Base-by-base conservation (phyloP, 2,888 invertebrate genomes). In the Morpho achilles region DNA sequence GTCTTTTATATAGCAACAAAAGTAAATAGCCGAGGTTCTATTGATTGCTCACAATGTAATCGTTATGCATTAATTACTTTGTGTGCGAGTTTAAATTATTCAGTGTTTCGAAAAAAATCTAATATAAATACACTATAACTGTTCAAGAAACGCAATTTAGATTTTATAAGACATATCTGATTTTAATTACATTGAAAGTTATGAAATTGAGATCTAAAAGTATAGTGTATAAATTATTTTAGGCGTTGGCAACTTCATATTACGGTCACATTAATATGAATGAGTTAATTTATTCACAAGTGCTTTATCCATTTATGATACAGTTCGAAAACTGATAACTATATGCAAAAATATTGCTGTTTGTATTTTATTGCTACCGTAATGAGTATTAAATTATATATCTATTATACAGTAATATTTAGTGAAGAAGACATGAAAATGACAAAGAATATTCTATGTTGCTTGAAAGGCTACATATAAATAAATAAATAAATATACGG, bases 1-100 rank as follows among this genome's bases (percentile, higher is more conserved):
- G 65, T 64, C 67, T 69, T 74, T 69, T 74, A 73, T 73, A 73
- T 67, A 58, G 54, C 53, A 48, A 62, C 52, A 64, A 63, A 62
- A 60, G 61, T 65, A 63, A 54, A 46, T 65, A 69, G 53, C 59
- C 62, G 66, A 66, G 61, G 61, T 61, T 59, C 53, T 59, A 61
- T 58, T 53, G 61, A 59, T 65, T 65, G 63, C 65, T 59, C 60
- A 48, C 46, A 53, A 39, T 40, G 10, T 52, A 50, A 53, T 58
- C 52, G 51, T 45, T 41, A 48, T 56, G 43, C 45, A 53, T 44
- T 53, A 40, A 53, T 47, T 47, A 47, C 32, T 32, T 48, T 57
- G 23, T 47, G 16, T 56, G 45, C 52, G 48, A 52, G 51, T 39
- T 43, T 7, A 57, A 52, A 22, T 52, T 51, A 42, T 46, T 46